Base-by-base conservation (phyloP, 1,140 invertebrate genomes). In the Eumeta japonica region DNA sequence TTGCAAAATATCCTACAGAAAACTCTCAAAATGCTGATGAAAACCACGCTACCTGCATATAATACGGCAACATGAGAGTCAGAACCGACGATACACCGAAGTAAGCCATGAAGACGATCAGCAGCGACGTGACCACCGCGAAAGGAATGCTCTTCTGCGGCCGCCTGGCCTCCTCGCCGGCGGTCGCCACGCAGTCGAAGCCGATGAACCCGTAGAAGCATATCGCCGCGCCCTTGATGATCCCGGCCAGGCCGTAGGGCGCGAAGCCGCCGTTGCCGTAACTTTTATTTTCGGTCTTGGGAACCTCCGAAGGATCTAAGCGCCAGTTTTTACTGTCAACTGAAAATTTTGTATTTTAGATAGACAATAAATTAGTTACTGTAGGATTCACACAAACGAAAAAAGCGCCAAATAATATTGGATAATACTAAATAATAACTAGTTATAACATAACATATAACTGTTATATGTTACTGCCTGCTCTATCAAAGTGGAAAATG, bases 141-240 rank as follows among this genome's bases (percentile, higher is more conserved):
- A 96, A 84, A 0, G 94, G 94, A 36, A 97, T 94, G 3, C 85
- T 83, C 68, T 85, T 87, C 67, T 93, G 86, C 0, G 94, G 92
- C 55, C 91, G 87, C 50, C 87, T 86, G 0, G 90, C 92, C 71
- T 95, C 92, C 70, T 95, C 85, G 1, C 83, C 80, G 1, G 83
- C 85, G 0, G 90, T 92, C 1, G 91, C 91, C 43, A 95, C 88
- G 52, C 86, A 88, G 72, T 94, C 92, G 55, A 94, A 94, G 1
- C 68, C 90, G 46, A 94, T 90, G 49, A 93, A 94, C 7, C 88
- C 91, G 62, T 92, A 95, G 61, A 95, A 95, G 65, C 91, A 94
- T 7, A 85, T 88, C 0, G 90, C 90, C 4, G 91, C 90, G 1
- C 91, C 92, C 28, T 81, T 81, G 35, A 91, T 84, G 11, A 90